Percentiles rank a stretch among this genome's conserved stretches.
Evolutionary conservation across 2,113 vertebrate genomes (phyloP).

Genomic region (Syngnathus scovelli): DNA sequence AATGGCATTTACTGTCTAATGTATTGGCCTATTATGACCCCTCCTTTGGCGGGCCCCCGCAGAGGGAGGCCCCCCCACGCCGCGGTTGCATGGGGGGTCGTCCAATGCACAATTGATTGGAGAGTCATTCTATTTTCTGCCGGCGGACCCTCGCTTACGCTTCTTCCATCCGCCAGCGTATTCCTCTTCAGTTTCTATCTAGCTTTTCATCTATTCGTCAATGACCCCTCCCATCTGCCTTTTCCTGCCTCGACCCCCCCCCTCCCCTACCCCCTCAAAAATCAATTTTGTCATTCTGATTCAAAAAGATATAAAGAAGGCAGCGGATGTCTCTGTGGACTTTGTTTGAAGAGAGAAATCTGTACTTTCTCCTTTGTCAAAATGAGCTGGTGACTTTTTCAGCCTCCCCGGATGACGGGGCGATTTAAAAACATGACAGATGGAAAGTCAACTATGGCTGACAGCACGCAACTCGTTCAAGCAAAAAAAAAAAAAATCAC

Average conservation of each 20-base stretch:
- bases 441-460: too few species aligned
- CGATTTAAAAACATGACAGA: too few species aligned
- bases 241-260: conserved; percentile 35
- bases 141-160: conserved; percentile 55
- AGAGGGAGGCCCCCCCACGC: conserved; percentile 57
- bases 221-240: conserved; percentile 26
- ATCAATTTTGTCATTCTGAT: conserved; percentile 49
- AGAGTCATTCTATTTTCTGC: conserved; percentile 62
- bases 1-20: conserved; percentile 65
- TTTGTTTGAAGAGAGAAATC: conserved; percentile 18
- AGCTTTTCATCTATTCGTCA: conserved; percentile 16
- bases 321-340: conserved; percentile 51
- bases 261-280: conserved; percentile 23
- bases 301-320: conserved; percentile 61
- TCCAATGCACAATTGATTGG: conserved; percentile 58
- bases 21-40: conserved; percentile 64
- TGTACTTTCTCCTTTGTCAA: too few species aligned
- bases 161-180: conserved; percentile 24
- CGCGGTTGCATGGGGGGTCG: conserved; percentile 53
- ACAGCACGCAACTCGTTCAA: too few species aligned
- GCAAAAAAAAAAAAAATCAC: too few species aligned
- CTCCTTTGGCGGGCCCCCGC: conserved; percentile 55
- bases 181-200: conserved; percentile 19
- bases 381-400: too few species aligned
- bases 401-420: too few species aligned